phyloP scores from a whole-genome alignment of 2,113 vertebrate species.

The Tringa solitaria region DNA sequence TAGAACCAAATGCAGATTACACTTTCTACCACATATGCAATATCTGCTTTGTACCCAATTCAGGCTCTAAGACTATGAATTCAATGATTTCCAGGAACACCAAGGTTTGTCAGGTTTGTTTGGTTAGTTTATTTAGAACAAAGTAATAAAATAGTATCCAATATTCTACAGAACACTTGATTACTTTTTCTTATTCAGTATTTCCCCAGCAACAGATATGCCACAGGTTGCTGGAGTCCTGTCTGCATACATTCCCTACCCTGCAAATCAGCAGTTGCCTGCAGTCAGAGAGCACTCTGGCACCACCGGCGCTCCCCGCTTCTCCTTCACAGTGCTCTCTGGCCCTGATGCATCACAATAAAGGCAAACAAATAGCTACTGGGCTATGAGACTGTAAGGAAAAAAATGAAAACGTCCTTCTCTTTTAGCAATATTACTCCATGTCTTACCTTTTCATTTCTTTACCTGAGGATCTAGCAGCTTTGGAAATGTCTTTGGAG shows the following conservation, averaged over 20 bases:
- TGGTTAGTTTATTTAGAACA: background rate
- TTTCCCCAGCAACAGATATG: background rate
- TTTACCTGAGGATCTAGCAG: background rate
- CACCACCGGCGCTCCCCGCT: background rate
- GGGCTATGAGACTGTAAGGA: background rate
- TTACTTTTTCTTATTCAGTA: background rate
- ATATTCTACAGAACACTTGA: background rate
- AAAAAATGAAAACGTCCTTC: background rate
- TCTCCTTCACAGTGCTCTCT: background rate
- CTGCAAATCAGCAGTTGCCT: background rate
- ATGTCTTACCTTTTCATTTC: background rate
- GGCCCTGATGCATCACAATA: background rate
- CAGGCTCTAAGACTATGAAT: background rate
- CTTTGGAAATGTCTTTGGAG: background rate
- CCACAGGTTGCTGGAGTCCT: background rate
- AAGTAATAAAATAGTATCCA: background rate
- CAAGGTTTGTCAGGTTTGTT: accelerated
- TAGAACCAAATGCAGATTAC: background rate
- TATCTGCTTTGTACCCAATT: background rate
- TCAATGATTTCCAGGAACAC: background rate
- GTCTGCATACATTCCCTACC: background rate
- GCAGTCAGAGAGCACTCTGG: background rate
- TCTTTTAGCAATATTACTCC: background rate
- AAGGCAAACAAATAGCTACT: background rate
- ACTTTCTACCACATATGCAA: background rate